Evolutionary conservation across 2,113 vertebrate genomes (phyloP).

Genomic region (Mirza zaza): DNA sequence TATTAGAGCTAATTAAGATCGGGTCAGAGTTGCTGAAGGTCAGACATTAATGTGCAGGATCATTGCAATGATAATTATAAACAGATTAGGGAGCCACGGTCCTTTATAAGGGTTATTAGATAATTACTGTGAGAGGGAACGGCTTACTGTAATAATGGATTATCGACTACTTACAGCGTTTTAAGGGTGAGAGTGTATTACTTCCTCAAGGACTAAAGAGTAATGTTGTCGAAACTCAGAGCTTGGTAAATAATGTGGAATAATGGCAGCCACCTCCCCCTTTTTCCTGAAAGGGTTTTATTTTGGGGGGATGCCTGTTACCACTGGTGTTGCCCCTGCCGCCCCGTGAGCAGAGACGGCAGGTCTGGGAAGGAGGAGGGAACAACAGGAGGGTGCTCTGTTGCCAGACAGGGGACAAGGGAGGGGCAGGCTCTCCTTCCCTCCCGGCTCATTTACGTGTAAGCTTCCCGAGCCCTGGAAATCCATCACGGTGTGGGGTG

Average conservation of each 20-base stretch:
- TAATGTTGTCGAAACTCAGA: constrained; percentile 71
- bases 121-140: constrained; percentile 94
- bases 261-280: background rate
- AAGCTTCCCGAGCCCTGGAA: no score
- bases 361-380: background rate
- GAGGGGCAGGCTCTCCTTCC: accelerated
- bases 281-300: background rate
- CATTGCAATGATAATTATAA: constrained; percentile 99
- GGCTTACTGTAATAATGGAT: constrained; percentile 95
- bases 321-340: background rate
- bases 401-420: background rate
- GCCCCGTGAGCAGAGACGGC: accelerated
- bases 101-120: constrained; percentile 97
- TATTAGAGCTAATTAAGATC: constrained; percentile 99
- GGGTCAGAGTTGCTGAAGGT: constrained; percentile 99
- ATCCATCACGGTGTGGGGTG: accelerated
- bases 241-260: constrained; percentile 79
- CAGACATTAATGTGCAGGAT: constrained; percentile 97
- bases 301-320: accelerated
- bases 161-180: constrained; percentile 89
- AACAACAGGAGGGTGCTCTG: background rate
- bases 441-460: background rate
- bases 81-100: constrained; percentile 99
- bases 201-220: constrained; percentile 88
- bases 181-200: constrained; percentile 86